phyloP scores from a whole-genome alignment of 2,113 vertebrate genomes.

The Halcyon malimbica region DNA sequence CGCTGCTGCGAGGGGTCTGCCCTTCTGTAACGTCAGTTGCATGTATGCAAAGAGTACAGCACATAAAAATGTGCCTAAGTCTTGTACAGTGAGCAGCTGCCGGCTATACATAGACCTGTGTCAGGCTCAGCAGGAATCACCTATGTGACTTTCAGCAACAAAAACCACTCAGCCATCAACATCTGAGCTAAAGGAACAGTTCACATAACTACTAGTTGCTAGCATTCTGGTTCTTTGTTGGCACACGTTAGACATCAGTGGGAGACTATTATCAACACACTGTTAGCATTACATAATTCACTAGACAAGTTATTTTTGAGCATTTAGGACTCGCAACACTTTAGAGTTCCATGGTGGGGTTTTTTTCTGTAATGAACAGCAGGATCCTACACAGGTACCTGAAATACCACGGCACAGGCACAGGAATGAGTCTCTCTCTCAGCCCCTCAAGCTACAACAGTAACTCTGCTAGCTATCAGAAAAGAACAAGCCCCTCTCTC shows the following conservation, averaged over 20 bases:
- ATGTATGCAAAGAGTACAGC: neutral
- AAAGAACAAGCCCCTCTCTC: neutral
- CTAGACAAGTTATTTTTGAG: neutral
- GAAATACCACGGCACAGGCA: neutral
- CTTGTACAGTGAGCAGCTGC: neutral
- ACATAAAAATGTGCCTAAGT: fast-evolving
- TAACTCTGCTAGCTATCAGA: neutral
- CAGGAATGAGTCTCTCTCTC: neutral
- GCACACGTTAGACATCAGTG: neutral
- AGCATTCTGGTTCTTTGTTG: neutral
- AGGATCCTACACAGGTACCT: neutral
- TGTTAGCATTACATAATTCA: neutral
- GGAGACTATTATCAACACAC: neutral
- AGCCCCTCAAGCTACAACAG: neutral
- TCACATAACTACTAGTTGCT: neutral
- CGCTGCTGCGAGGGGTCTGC: neutral
- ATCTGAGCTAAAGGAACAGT: neutral
- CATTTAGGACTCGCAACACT: neutral
- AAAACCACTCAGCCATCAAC: neutral
- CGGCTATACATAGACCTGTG: neutral
- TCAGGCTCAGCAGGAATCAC: neutral
- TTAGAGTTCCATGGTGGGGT: fast-evolving
- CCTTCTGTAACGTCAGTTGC: neutral
- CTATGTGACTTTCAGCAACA: neutral
- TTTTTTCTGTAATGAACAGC: neutral